phyloP scores from a whole-genome alignment of 2,888 invertebrate species.

The Boloria euphrosyne region DNA sequence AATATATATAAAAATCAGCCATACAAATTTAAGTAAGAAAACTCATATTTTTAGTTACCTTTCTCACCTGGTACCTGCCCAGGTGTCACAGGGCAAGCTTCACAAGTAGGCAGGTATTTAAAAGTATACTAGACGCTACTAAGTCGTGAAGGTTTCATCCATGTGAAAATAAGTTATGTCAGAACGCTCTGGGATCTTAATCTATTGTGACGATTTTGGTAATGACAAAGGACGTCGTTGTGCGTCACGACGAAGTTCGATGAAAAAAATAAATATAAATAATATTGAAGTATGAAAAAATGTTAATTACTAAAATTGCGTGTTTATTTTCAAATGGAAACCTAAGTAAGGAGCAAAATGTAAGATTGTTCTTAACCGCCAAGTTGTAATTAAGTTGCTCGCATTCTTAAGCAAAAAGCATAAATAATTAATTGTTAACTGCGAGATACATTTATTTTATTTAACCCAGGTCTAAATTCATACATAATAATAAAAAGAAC shows the following conservation, averaged over 20 bases:
- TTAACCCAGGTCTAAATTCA: background rate
- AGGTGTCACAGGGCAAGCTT: too few species aligned
- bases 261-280: background rate
- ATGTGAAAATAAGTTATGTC: too few species aligned
- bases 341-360: conserved; percentile 13
- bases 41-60: too few species aligned
- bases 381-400: conserved; percentile 15
- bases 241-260: conserved; percentile 19
- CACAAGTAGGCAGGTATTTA: too few species aligned
- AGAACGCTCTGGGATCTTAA: too few species aligned
- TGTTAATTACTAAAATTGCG: background rate
- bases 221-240: conserved; percentile 23
- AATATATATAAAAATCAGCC: too few species aligned
- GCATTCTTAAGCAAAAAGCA: conserved; percentile 6
- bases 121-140: too few species aligned
- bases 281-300: background rate
- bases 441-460: conserved; percentile 15
- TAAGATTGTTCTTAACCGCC: conserved; percentile 14
- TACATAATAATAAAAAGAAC: background rate
- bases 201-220: background rate
- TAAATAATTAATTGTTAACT: conserved; percentile 9
- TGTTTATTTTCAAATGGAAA: conserved; percentile 5
- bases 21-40: too few species aligned
- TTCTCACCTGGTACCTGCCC: too few species aligned
- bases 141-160: too few species aligned